Evolutionary conservation across 2,113 vertebrate genomes (phyloP), one percentile per base, ranked within the genome.

Genomic region (Malaclemys terrapin): DNA sequence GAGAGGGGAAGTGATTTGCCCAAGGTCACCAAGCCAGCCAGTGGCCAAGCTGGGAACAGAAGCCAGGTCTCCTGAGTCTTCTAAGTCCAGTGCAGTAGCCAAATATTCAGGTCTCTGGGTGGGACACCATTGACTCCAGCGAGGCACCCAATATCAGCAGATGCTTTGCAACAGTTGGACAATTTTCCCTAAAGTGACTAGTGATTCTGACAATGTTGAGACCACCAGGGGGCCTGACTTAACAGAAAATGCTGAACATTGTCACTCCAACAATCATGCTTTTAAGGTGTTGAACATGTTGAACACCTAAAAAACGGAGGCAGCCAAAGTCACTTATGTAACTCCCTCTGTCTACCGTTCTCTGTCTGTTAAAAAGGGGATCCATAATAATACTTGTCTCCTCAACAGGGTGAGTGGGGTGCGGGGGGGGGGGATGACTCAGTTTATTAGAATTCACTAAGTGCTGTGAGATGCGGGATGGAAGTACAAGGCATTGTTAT

Each of bases 51-150:
- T 57, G 56, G 56, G 25, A 57, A 57, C 1, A 57, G 25, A 57
- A 25, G 25, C 56, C 56, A 27, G 56, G 3, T 57, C 56, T 59
- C 57, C 27, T 59, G 57, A 59, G 27, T 59, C 12, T 27, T 29
- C 12, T 13, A 11, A 59, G 29, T 89, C 88, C 93, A 91, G 91
- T 59, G 47, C 91, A 88, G 92, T 84, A 89, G 84, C 54, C 65
- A 38, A 38, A 72, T 38, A 10, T 38, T 72, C 65, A 38, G 10
- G 20, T 4, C 8, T 38, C 16, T 31, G 35, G 8, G n/a, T 72
- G 16, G 11, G 65, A 72, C 57, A 59, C 27, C 19, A n/a, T 38
- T 72, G 65, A n/a, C n/a, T 38, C n/a, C 17, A 17, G 8, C 65
- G 6, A 11, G 57, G 27, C 65, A 12, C 19, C 9, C n/a, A 72